Evolutionary conservation across 2,888 invertebrate species (phyloP), one percentile per base, ranked within the genome.

Genomic region (Zelleria hepariella): DNA sequence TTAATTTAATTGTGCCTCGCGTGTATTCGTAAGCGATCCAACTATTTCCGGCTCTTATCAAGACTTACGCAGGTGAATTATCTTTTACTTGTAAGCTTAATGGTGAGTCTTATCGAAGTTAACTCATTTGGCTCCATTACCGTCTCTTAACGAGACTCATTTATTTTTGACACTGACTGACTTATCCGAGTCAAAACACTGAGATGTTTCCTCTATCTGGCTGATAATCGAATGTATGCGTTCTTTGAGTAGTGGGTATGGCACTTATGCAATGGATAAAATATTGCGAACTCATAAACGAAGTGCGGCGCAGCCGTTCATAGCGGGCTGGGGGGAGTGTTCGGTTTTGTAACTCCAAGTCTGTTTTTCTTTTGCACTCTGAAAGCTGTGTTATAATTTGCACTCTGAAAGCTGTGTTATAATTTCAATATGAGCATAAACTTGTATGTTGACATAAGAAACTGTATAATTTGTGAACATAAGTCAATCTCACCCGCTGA

Each of bases 241-340:
- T 77, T 72, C 70, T 69, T 67, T 65, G 69, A 65, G 68, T 26
- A n/a, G 27, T 71, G 67, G 66, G 68, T 68, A 64, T 62, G 70
- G 68, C 72, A 75, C 79, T 86, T 85, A 83, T 81, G 84, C 78
- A 86, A 85, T 71, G 64, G 65, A 77, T 83, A 78, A 83, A 84
- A 85, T 86, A 82, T 84, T 85, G 86, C 86, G 73, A 80, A 81
- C 77, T 82, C 81, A 80, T 77, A 80, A 81, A 74, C 74, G 65
- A 70, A 55, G 20, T 32, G 24, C 32, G 32, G 20, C 21, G 69
- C 71, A 70, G 72, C 72, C 68, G 74, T n/a, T n/a, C n/a, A n/a
- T n/a, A n/a, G n/a, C n/a, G 70, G 65, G 65, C 68, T 69, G 20
- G 3, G 18, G 15, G 27, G 53, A 10, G 5, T 25, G 54, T 54